Base-by-base conservation (phyloP, 2,113 vertebrate genomes). In the Apaloderma vittatum region DNA sequence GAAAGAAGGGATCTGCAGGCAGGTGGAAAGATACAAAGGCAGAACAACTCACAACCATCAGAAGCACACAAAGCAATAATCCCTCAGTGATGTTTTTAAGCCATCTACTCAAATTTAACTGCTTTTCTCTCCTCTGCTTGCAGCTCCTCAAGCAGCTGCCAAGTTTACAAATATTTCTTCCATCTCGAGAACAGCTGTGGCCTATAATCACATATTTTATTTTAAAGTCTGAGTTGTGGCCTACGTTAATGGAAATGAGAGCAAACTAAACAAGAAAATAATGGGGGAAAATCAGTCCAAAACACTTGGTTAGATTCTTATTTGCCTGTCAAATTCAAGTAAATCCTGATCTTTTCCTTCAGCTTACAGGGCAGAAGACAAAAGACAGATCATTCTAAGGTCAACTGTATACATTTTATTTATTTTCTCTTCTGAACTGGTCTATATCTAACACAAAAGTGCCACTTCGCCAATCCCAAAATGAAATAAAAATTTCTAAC, bases 91-190 rank as follows among this genome's bases (percentile, higher is more conserved):
- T 22, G 27, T 22, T 90, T 90, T 81, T 43, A 93, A 88, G 37
- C 8, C 77, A 49, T 49, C 32, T n/a, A 43, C 54, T 81, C 29
- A 57, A 94, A 66, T 86, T 70, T 58, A 86, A 66, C 59, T 61
- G 40, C 15, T 92, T 91, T 80, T 81, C 79, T 91, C 67, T 77
- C 27, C 23, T 78, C 61, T 52, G 91, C 43, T 96, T 81, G 70
- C 57, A 94, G 71, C 48, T 94, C 65, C 73, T 87, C 84, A 89
- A 91, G 92, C 57, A 92, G 80, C 65, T 97, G 88, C 90, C 94
- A 95, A 96, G 95, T 93, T 94, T 95, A 92, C 88, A 97, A 94
- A 96, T 86, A 85, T 93, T 94, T 93, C 61, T 84, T 90, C 76
- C 77, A 81, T 68, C 76, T 85, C 3, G 6, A 85, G 84, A 96